Base-by-base conservation (phyloP, 2,113 vertebrate genomes). In the Uria aalge region DNA sequence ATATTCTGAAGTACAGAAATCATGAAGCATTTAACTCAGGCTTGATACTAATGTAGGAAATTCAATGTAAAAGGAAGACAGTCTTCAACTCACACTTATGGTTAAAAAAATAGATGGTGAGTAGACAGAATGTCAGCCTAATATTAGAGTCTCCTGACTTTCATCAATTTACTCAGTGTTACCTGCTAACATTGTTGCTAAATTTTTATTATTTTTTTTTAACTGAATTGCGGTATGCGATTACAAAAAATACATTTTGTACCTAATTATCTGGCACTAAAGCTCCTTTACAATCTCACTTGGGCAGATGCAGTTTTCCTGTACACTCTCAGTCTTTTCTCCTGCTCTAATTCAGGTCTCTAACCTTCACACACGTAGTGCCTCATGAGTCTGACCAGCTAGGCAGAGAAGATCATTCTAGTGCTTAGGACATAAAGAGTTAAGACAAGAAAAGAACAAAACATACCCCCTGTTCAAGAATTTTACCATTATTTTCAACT, bases 371-470 rank as follows among this genome's bases (percentile, higher is more conserved):
- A 94, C 85, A 15, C 4, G 38, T 40, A 74, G 89, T 96, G 88
- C 87, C 92, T 95, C 90, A 90, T 71, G 78, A 94, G 94, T 95
- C 84, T 89, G 92, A 97, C 90, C 85, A 92, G 87, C 69, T 92
- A 94, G 92, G 87, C 93, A 96, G 89, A 97, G 94, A 95, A 93
- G 84, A 90, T 95, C 91, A 95, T 91, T 91, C 91, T 88, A 95
- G 93, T 93, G 91, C 93, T 86, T 94, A 74, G 83, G 71, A 95
- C 52, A 62, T 23, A 90, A 56, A 45, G 67, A 96, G 9, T 90
- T 86, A 89, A 95, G 90, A 88, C 79, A 95, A 88, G 71, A 91
- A 95, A 79, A 94, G 40, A 96, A 94, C 47, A 93, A 90, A 85
- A 82, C n/a, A 57, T 32, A 93, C 89, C 83, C 84, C 95, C 85